Evolutionary conservation across 2,797 vertebrate genomes (phyloP), one percentile per base, ranked within the genome.

Genomic region (Buphagus erythrorhynchus): DNA sequence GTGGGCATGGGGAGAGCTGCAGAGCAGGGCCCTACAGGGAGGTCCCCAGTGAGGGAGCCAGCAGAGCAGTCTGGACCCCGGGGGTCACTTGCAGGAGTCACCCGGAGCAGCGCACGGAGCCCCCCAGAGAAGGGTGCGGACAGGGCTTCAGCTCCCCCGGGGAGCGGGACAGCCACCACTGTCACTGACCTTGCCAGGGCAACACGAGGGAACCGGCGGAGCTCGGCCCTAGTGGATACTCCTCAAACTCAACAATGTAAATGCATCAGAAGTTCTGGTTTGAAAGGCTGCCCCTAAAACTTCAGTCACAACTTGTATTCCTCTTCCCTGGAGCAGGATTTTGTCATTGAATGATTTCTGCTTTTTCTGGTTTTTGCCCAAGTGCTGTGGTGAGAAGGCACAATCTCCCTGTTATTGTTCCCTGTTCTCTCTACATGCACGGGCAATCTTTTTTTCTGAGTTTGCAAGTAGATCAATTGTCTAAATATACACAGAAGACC

Each of bases 131-230:
- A 2, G 36, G 18, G 26, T 9, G 48, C 1, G 48, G 16, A 3
- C 18, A 2, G 59, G 46, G 40, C 11, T 1, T 61, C 38, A 11
- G n/a, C 25, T 42, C 38, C 12, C 8, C 4, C 8, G 20, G 55
- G 24, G 25, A 11, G 31, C 43, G 4, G 45, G 25, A 43, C 36
- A 31, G 55, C 38, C 57, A 11, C 67, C 48, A 1, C 57, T 8
- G 48, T 1, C 57, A 15, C 11, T 16, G 67, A 28, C 5, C 15
- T 22, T 22, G 3, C 5, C 38, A 14, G n/a, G 54, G 6, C 38
- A 18, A 15, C 48, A 1, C 3, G 28, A 24, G 40, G 9, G 28
- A 7, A 22, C 29, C 2, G 2, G 6, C 24, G 1, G 0, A 17
- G 18, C 5, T 15, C 11, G 8, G 24, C 6, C 8, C 36, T 1